Evolutionary conservation across 2,888 invertebrate species (phyloP), one percentile per base, ranked within the genome.

Genomic region (Alsophila aescularia): DNA sequence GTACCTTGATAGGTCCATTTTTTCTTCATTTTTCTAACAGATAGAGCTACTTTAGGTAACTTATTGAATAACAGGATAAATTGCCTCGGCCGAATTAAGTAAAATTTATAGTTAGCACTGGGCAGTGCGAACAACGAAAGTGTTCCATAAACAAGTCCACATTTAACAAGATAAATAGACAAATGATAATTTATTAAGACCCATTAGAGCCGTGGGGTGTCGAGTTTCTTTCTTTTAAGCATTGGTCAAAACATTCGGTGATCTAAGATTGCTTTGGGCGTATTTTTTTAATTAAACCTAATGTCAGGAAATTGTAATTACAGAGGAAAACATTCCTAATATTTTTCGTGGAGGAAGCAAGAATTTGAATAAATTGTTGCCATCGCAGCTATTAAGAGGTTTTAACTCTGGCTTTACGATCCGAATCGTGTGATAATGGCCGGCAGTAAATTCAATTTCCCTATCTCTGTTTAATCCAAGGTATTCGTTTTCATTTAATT

Each of bases 351-450:
- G 72, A 67, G 59, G 60, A 54, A 66, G 62, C 59, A 75, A 69
- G 78, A 79, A 79, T 79, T 81, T 77, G 67, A 75, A 80, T 81
- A 78, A 83, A 82, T 77, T 79, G 77, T 81, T 76, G 78, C 76
- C 70, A 69, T 74, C 77, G 73, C 67, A 69, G 79, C 81, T 76
- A 75, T 81, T 78, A 79, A 70, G 78, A 76, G 77, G 72, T 79
- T 80, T 79, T 75, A 79, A 77, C 72, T 78, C 71, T 54, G 69
- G 75, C 64, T 81, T 84, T 81, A 81, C 79, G 82, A 81, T 76
- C 76, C 56, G 75, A 70, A 79, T 80, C 76, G 75, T 68, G 73
- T 79, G 76, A 79, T 81, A 81, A 83, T 80, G 75, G 82, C 60
- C 48, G 62, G 66, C 74, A 70, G 76, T 80, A 82, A 81, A 83